These are phyloP conservation scores for Spilosoma lubricipeda DNA, from an alignment of 2,888 invertebrate species.

Conservation along the genomic window DNA sequence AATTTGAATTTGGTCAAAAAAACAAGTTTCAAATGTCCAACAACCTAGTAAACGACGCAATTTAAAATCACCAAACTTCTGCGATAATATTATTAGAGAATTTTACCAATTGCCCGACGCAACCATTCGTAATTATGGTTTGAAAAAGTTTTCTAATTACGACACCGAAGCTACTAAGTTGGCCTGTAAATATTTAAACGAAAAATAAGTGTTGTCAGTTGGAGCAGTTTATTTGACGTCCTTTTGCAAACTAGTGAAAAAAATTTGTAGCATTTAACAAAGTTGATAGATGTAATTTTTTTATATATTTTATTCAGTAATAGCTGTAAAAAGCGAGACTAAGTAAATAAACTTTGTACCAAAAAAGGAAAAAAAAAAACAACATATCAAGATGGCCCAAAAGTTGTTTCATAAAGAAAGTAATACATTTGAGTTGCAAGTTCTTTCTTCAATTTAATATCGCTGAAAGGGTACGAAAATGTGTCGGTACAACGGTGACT, in stretches of 20 bases:
- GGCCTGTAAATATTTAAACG: conserved; percentile 60
- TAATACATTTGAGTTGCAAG: conserved; percentile 62
- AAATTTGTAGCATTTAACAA: conserved; percentile 17
- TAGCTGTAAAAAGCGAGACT: background rate
- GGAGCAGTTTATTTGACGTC: conserved; percentile 40
- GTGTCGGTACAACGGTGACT: conserved; percentile 61
- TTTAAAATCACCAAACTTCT: conserved; percentile 50
- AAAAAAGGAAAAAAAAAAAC: conserved; percentile 21
- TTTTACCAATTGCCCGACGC: conserved; percentile 44
- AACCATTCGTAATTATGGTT: conserved; percentile 54
- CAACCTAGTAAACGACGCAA: conserved; percentile 40
- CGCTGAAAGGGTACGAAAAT: conserved; percentile 70
- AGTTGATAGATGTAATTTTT: conserved; percentile 5
- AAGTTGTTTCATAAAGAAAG: conserved; percentile 59
- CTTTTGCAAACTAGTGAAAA: conserved; percentile 24
- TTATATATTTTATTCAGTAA: background rate
- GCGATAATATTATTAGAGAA: conserved; percentile 40
- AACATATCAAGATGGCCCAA: conserved; percentile 46
- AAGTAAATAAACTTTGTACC: conserved; percentile 17
- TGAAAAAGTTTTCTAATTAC: conserved; percentile 65
- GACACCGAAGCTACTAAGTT: conserved; percentile 54
- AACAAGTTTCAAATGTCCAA: conserved; percentile 41
- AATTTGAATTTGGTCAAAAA: conserved; percentile 10
- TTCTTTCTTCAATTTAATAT: conserved; percentile 66
- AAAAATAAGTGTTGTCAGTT: conserved; percentile 51